Percentiles rank a stretch among this genome's conserved stretches.
phyloP scores from a whole-genome alignment of 2,888 invertebrate genomes.

The Eupsilia transversa region DNA sequence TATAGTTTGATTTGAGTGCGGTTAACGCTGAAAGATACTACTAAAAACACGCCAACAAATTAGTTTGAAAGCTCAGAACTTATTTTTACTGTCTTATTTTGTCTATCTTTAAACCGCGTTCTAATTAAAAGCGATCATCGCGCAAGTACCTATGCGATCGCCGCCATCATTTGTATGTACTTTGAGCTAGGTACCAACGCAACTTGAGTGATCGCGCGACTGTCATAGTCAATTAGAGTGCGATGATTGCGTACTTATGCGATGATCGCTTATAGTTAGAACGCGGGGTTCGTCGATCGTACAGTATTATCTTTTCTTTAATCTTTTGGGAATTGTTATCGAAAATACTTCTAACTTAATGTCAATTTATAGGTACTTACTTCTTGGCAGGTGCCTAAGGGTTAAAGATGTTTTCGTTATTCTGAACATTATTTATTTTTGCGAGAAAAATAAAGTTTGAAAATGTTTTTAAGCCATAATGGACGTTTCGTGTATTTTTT shows the following conservation, averaged over 20 bases:
- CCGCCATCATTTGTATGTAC: too few relatives aligned
- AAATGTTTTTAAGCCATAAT: background rate
- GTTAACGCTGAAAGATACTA: background rate
- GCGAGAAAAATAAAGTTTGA: background rate
- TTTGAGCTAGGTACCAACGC: too few relatives aligned
- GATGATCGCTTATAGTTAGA: background rate
- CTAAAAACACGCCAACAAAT: background rate
- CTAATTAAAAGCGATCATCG: too few relatives aligned
- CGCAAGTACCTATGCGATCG: too few relatives aligned
- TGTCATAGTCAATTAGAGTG: too few relatives aligned
- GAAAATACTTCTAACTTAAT: background rate
- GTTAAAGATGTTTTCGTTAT: background rate
- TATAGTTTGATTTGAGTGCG: too few relatives aligned
- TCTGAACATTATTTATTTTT: background rate
- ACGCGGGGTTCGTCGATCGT: background rate
- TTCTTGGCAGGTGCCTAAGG: background rate
- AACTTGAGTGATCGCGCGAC: too few relatives aligned
- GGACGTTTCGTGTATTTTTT: conserved; percentile 20
- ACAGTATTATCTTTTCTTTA: background rate
- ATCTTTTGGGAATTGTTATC: background rate
- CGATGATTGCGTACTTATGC: too few relatives aligned
- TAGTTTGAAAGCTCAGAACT: background rate
- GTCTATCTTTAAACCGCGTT: too few relatives aligned
- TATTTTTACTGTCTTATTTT: background rate
- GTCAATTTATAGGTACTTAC: background rate